Conservation (phyloP, 1,140 invertebrate genomes). For the Subanguina moxae region DNA sequence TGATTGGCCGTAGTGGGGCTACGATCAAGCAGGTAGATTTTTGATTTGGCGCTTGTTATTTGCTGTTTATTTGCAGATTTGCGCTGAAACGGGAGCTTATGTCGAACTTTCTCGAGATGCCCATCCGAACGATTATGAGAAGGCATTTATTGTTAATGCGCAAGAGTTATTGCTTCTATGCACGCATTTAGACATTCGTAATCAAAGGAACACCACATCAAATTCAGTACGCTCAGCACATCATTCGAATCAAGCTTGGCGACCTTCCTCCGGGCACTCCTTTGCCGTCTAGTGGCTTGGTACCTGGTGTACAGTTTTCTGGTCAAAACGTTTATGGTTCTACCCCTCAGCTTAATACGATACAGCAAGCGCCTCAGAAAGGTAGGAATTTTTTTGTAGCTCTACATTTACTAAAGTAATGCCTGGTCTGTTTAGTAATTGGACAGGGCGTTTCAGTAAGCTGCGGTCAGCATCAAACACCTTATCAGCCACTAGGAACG, state of each 20-base stretch:
- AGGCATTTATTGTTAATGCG: conserved; percentile 62
- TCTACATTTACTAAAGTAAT: too few relatives aligned
- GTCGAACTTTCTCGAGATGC: conserved; percentile 76
- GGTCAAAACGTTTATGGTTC: too few relatives aligned
- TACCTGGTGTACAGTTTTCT: too few relatives aligned
- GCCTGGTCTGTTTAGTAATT: too few relatives aligned
- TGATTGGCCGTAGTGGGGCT: conserved; percentile 89
- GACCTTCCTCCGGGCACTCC: not conserved
- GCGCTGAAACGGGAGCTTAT: conserved; percentile 70
- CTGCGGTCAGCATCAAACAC: too few relatives aligned
- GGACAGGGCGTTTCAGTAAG: too few relatives aligned
- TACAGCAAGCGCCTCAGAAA: too few relatives aligned
- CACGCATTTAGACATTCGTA: conserved; percentile 65
- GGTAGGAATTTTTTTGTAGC: too few relatives aligned
- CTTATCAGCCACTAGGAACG: too few relatives aligned
- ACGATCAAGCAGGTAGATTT: conserved; percentile 76
- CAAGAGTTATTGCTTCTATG: too few relatives aligned
- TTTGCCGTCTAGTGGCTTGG: not conserved
- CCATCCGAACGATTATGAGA: conserved; percentile 72
- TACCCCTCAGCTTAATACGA: too few relatives aligned
- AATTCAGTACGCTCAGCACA: conserved; percentile 86
- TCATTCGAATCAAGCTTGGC: conserved; percentile 73
- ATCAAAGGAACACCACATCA: conserved; percentile 83
- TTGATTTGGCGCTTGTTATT: conserved; percentile 63
- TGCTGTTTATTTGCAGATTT: conserved; percentile 38